Conservation (phyloP, 1,140 invertebrate species). For the Lerema accius region DNA sequence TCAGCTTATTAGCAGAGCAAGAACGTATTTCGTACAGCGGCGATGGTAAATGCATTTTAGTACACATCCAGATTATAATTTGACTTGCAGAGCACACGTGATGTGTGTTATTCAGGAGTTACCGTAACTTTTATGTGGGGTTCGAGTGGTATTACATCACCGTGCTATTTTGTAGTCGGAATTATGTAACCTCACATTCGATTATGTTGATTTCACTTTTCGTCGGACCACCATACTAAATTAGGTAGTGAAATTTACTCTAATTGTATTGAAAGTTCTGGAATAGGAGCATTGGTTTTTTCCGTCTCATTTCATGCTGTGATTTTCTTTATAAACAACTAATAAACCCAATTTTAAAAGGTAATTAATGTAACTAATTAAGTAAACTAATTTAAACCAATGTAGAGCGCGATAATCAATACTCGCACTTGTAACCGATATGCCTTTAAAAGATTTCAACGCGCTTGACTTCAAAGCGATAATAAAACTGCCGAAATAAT, state of each 20-base stretch:
- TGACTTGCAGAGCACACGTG: slow-evolving; percentile 62
- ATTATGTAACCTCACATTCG: slow-evolving; percentile 52
- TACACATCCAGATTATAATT: slow-evolving; percentile 36
- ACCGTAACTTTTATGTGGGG: slow-evolving; percentile 48
- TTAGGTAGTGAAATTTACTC: background rate
- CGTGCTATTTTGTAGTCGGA: slow-evolving; percentile 49
- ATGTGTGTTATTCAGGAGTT: slow-evolving; percentile 48
- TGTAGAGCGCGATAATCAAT: too few relatives aligned
- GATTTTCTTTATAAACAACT: too few relatives aligned
- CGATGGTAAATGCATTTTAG: slow-evolving; percentile 34
- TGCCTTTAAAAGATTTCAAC: too few relatives aligned
- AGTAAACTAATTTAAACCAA: too few relatives aligned
- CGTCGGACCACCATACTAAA: background rate
- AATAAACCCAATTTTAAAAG: too few relatives aligned
- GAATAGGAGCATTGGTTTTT: background rate
- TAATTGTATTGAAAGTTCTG: background rate
- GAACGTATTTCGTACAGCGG: background rate
- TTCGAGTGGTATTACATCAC: slow-evolving; percentile 57
- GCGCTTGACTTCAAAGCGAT: too few relatives aligned
- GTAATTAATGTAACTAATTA: too few relatives aligned
- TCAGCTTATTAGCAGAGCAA: too few relatives aligned
- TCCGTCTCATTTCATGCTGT: too few relatives aligned
- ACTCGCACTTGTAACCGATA: too few relatives aligned
- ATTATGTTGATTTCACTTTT: slow-evolving; percentile 61
- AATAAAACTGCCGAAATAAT: too few relatives aligned